Conservation (phyloP, 2,113 vertebrate genomes). For the Casuarius casuarius region DNA sequence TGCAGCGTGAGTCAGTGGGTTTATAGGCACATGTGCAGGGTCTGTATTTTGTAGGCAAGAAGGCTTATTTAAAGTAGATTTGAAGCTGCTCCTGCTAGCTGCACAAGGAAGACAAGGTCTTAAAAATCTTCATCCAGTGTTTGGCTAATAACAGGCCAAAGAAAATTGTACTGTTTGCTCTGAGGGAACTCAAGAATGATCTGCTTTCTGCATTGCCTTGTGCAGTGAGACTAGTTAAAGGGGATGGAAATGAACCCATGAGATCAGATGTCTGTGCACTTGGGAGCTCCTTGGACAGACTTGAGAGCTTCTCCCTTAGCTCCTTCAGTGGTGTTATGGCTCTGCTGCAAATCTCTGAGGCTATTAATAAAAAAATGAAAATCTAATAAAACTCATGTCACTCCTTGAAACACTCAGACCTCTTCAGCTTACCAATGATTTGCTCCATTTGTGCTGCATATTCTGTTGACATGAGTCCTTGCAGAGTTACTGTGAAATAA, state of each 20-base stretch:
- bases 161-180: background rate
- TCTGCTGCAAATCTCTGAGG: background rate
- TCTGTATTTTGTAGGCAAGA: background rate
- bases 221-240: background rate
- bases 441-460: conserved; percentile 33
- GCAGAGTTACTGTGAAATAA: conserved; percentile 67
- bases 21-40: background rate
- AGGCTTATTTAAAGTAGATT: background rate
- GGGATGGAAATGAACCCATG: background rate
- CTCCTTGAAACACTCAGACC: conserved; percentile 19
- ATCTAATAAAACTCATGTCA: conserved; percentile 7
- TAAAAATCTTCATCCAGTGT: background rate
- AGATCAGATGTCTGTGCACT: background rate
- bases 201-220: background rate
- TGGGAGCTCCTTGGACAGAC: background rate
- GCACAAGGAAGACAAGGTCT: background rate
- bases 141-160: background rate
- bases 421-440: conserved; percentile 41
- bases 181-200: background rate
- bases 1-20: background rate
- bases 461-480: conserved; percentile 49
- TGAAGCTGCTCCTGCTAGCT: background rate
- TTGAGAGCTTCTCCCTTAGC: background rate
- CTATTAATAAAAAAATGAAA: conserved; percentile 24
- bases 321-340: background rate